These are phyloP conservation scores for Mnemiopsis leidyi DNA, from an alignment of 37 sponge, comb jelly and placozoan species.

Conservation along the genomic window DNA sequence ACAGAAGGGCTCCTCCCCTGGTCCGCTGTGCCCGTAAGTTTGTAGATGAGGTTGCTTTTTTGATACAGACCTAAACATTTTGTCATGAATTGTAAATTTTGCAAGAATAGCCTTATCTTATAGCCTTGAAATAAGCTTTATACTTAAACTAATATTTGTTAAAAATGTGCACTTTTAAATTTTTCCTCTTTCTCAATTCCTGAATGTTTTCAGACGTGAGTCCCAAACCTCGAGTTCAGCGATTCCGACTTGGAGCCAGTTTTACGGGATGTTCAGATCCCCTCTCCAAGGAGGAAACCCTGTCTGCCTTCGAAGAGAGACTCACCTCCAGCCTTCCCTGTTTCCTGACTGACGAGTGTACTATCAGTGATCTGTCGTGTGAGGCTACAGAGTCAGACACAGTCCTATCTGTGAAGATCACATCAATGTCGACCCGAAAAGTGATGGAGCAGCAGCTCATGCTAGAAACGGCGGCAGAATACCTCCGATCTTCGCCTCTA, in stretches of 20 bases:
- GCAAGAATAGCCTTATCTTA: too few relatives aligned
- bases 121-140: too few relatives aligned
- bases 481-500: background rate
- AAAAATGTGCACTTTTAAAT: too few relatives aligned
- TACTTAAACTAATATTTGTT: too few relatives aligned
- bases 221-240: background rate
- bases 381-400: background rate
- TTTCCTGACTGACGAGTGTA: background rate
- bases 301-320: background rate
- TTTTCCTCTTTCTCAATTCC: too few relatives aligned
- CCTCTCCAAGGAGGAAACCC: background rate
- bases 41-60: too few relatives aligned
- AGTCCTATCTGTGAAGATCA: background rate
- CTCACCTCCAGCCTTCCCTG: background rate
- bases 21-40: background rate
- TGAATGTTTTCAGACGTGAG: background rate
- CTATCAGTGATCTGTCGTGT: background rate
- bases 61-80: too few relatives aligned
- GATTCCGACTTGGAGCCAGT: background rate
- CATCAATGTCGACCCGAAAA: background rate
- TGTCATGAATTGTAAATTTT: too few relatives aligned
- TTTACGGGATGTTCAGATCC: background rate
- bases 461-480: background rate
- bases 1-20: background rate
- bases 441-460: background rate